A percentile compares a stretch with the other conserved stretches of the same genome.
phyloP scores from a whole-genome alignment of 2,113 vertebrate species.

The Cochlearius cochlearius region DNA sequence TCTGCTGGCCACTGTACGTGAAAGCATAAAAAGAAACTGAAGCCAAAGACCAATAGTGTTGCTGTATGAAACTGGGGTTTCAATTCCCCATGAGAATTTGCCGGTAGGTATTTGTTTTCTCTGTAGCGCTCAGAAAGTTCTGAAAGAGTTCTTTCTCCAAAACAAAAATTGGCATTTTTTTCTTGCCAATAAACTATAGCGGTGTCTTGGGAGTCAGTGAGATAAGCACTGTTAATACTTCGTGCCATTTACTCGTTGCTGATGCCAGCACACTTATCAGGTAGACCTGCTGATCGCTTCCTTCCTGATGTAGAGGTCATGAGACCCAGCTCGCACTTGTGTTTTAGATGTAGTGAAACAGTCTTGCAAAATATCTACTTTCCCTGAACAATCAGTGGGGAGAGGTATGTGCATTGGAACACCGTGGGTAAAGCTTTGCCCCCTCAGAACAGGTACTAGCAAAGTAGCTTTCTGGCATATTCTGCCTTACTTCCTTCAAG shows the following conservation, averaged over 20 bases:
- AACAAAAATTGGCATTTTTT: background rate
- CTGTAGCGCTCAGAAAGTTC: background rate
- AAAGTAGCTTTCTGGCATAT: background rate
- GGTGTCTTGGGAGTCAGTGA: background rate
- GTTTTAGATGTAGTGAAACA: background rate
- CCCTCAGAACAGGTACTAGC: background rate
- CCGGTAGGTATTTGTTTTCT: background rate
- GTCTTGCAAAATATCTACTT: background rate
- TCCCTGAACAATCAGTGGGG: background rate
- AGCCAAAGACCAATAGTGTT: background rate
- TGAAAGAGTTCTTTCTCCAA: background rate
- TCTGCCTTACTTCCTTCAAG: background rate
- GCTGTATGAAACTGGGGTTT: background rate
- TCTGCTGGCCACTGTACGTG: background rate
- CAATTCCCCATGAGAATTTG: background rate
- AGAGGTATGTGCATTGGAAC: background rate
- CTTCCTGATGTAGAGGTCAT: background rate
- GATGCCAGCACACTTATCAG: background rate
- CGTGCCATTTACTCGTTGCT: background rate
- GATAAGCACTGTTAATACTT: background rate
- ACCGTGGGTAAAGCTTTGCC: background rate
- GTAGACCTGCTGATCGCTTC: background rate
- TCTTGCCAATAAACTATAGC: background rate
- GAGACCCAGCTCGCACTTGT: background rate
- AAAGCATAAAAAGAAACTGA: background rate